Base-by-base conservation (phyloP, 2,888 invertebrate genomes). In the Heliconius erato region DNA sequence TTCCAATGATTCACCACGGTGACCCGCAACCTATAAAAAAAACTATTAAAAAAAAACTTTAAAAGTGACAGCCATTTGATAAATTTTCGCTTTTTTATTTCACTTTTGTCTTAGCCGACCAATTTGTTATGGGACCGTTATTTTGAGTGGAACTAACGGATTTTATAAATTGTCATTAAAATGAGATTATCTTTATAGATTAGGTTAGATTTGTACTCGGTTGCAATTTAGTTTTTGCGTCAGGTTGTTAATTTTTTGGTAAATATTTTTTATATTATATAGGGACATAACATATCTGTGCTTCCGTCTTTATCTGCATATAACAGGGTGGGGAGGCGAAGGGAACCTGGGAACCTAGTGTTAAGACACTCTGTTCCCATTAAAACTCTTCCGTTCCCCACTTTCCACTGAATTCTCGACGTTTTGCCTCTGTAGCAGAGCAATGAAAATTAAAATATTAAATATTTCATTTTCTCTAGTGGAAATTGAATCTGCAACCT, bases 1-100 rank as follows among this genome's bases (percentile, higher is more conserved):
- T 91, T 89, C 89, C 88, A 87, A 88, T 91, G 90, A 94, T 94
- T 92, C 90, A 91, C 88, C 91, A 90, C 92, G 92, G 93, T 89
- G 91, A 92, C 92, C 91, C 90, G 89, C 89, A 89, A 89, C 88
- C 90, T 91, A 94, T 94, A 93, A 19, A 54, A 93, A 93, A 88
- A 80, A 84, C 69, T 83, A 84, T 84, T 79, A 44, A 81, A 84
- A 82, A 80, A 82, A 81, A 82, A 79, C 80, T 72, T 26, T 79
- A 82, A 72, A 85, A 91, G 87, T 92, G 94, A 92, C 94, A 91
- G 90, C 84, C 79, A 84, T 89, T 90, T 94, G 92, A 94, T 94
- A 92, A 92, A 94, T 95, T 91, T 86, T 88, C 88, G 86, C 88
- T 87, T 90, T 91, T 87, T 85, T 86, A 82, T 85, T 79, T 86